Evolutionary conservation across 2,888 invertebrate genomes (phyloP).

Genomic region (Lacanobia oleracea): DNA sequence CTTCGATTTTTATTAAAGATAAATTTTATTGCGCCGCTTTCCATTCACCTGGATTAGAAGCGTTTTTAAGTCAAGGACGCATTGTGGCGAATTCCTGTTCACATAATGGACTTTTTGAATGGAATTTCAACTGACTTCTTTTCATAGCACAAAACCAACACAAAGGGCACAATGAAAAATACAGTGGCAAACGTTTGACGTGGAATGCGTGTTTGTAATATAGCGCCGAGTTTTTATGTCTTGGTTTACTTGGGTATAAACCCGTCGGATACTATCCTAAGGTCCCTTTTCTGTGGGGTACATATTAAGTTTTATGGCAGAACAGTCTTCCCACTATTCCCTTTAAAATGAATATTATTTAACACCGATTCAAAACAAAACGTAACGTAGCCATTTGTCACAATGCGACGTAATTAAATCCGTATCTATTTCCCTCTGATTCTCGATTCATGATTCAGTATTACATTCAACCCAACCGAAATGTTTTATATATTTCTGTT

Average conservation of each 20-base stretch:
- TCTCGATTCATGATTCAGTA: constrained; percentile 50
- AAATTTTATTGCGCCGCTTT: constrained; percentile 38
- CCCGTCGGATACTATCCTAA: constrained; percentile 8
- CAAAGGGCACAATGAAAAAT: constrained; percentile 37
- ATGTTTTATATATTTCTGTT: constrained; percentile 55
- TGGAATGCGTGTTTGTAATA: constrained; percentile 38
- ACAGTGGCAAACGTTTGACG: constrained; percentile 12
- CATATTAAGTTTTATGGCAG: constrained; percentile 29
- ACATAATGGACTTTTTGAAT: constrained; percentile 30
- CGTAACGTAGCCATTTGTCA: constrained; percentile 26
- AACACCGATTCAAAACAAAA: constrained; percentile 4
- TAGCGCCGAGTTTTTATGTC: constrained; percentile 35
- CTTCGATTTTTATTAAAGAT: constrained; percentile 55
- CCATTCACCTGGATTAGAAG: constrained; percentile 30
- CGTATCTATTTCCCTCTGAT: constrained; percentile 35
- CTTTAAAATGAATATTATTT: too few relatives aligned
- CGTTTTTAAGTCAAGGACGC: constrained; percentile 39
- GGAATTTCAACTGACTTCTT: constrained; percentile 28
- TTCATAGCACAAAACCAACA: constrained; percentile 31
- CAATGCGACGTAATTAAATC: constrained; percentile 38
- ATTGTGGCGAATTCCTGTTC: constrained; percentile 20
- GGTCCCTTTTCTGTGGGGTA: constrained; percentile 17
- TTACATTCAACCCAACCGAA: constrained; percentile 32
- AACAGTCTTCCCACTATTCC: not conserved
- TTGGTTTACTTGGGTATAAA: constrained; percentile 45